Percentiles rank a stretch among this genome's conserved stretches.
These are phyloP conservation scores for Sturmia bella DNA, from an alignment of 2,888 invertebrate species.

Conservation along the genomic window DNA sequence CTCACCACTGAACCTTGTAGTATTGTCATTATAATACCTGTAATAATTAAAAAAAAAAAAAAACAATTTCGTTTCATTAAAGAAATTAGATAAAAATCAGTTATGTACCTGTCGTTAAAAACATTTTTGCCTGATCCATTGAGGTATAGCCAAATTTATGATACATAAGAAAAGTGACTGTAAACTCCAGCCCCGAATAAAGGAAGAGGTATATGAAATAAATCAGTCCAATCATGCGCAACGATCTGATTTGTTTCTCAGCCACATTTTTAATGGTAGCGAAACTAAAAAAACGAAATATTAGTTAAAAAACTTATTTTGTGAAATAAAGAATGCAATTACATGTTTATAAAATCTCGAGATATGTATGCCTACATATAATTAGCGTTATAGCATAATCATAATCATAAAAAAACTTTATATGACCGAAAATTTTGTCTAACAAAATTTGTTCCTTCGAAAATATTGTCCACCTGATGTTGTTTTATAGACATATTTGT, in stretches of 20 bases:
- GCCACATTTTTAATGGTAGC: slow-evolving; percentile 86
- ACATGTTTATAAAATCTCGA: too few species aligned
- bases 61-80: not conserved
- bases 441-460: too few species aligned
- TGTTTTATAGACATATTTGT: too few species aligned
- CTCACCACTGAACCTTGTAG: slow-evolving; percentile 95
- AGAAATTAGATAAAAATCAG: too few species aligned
- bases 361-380: too few species aligned
- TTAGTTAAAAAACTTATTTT: not conserved
- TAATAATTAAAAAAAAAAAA: not conserved
- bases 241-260: slow-evolving; percentile 84
- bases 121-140: slow-evolving; percentile 99
- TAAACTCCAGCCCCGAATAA: slow-evolving; percentile 98
- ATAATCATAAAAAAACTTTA: too few species aligned
- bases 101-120: slow-evolving; percentile 90
- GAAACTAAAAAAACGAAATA: slow-evolving; percentile 82
- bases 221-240: slow-evolving; percentile 87
- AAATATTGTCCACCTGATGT: too few species aligned
- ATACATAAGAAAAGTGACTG: slow-evolving; percentile 97
- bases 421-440: too few species aligned
- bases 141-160: slow-evolving; percentile 94
- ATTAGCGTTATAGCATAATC: too few species aligned
- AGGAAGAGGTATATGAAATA: slow-evolving; percentile 96
- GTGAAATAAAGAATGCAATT: not conserved
- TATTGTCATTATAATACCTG: slow-evolving; percentile 92